Base-by-base conservation (phyloP, 2,888 invertebrate genomes). In the Eurytoma adleriae region DNA sequence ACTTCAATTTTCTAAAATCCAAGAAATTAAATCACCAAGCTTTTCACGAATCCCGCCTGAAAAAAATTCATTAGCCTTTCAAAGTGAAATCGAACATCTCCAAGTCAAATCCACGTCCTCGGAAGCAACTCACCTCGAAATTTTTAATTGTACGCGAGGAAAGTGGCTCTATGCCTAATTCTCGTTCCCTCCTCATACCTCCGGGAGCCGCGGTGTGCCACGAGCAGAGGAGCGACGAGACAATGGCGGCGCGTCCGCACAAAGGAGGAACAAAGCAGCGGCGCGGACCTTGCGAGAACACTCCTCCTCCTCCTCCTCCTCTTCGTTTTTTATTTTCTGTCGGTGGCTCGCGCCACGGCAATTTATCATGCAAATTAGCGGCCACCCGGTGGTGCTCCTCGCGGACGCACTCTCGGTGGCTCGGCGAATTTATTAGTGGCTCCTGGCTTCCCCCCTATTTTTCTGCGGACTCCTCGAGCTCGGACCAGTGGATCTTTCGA, bases 201-300 rank as follows among this genome's bases (percentile, higher is more conserved):
- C 27, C 52, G 54, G 5, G 5, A 10, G 40, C 40, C 40, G 40
- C 40, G 40, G 40, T 40, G 40, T 40, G 40, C 16, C 27, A 13
- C 10, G 3, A 13, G 61, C 61, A 61, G 4, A 64, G 30, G 54
- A 12, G 72, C 14, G 30, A 40, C 72, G 69, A 83, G 83, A 86
- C 85, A 85, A 86, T 87, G 85, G 86, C 84, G 56, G 78, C 72
- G 67, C 14, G 81, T 86, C 85, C 86, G 88, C 88, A 90, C 88
- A 90, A 90, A 88, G 87, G 86, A 85, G 86, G 88, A 88, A 90
- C 89, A 90, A 90, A 88, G 87, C 84, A 83, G 79, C 87, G 89
- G 88, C 88, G 88, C 88, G 86, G 86, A 84, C 85, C 84, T 84
- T 86, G 85, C 85, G 87, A 88, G 89, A 90, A 89, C 87, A 88